Evolutionary conservation across 2,888 invertebrate species (phyloP).

Genomic region (Calliopum simillimum): DNA sequence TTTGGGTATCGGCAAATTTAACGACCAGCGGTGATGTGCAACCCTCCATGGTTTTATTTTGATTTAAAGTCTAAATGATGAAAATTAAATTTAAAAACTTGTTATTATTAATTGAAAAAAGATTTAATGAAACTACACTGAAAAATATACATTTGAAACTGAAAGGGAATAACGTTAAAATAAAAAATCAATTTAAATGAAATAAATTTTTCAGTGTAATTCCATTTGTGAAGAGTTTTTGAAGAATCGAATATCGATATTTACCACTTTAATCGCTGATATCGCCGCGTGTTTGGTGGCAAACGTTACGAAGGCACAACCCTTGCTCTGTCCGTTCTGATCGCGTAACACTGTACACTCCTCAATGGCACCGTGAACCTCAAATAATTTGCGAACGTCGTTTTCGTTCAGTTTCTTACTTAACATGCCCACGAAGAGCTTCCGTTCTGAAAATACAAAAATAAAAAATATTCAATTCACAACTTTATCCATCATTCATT

Average conservation of each 20-base stretch:
- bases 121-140: too few species aligned
- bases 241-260: conserved; percentile 13
- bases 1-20: conserved; percentile 99
- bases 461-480: neutral
- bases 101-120: neutral
- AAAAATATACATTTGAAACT: neutral
- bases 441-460: conserved; percentile 82
- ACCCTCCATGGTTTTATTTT: conserved; percentile 99
- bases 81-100: neutral
- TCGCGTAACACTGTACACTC: conserved; percentile 98
- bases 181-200: too few species aligned
- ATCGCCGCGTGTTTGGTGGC: conserved; percentile 97
- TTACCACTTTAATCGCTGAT: conserved; percentile 90
- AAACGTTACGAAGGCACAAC: conserved; percentile 99
- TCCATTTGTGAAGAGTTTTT: too few species aligned
- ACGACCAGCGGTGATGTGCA: conserved; percentile 98
- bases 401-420: conserved; percentile 95
- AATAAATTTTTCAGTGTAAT: too few species aligned
- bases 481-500: neutral
- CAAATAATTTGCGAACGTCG: conserved; percentile 93
- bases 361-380: conserved; percentile 94
- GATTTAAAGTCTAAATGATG: conserved; percentile 81
- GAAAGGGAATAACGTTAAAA: too few species aligned
- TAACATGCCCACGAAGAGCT: conserved; percentile 98
- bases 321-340: conserved; percentile 94